Conservation (phyloP, 2,888 invertebrate genomes). For the Watsonalla cultraria region DNA sequence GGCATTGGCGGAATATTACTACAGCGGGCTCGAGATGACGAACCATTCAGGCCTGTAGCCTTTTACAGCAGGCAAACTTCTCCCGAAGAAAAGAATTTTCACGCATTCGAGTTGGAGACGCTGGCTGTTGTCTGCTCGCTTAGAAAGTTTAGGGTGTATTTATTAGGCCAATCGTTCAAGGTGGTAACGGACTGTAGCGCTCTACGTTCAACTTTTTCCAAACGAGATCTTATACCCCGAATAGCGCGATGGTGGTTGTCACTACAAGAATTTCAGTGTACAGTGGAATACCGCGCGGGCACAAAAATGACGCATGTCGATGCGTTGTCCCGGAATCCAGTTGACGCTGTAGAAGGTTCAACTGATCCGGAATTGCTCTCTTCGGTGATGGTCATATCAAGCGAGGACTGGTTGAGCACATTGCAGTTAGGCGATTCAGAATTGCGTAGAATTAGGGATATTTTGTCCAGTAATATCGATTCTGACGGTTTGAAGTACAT, state of each 20-base stretch:
- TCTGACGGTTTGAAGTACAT: not conserved
- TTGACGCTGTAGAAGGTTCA: not conserved
- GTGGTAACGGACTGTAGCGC: slow-evolving; percentile 17
- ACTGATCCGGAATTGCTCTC: not conserved
- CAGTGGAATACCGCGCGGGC: slow-evolving; percentile 15
- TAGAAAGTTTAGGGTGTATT: slow-evolving; percentile 8
- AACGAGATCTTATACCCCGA: slow-evolving; percentile 15
- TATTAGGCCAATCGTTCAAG: slow-evolving; percentile 9
- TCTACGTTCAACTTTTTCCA: slow-evolving; percentile 11
- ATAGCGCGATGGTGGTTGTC: slow-evolving; percentile 20
- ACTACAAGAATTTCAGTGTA: slow-evolving; percentile 15
- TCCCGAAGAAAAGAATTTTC: slow-evolving; percentile 16
- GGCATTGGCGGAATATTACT: not conserved
- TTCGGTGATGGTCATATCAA: not conserved
- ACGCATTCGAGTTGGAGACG: slow-evolving; percentile 6
- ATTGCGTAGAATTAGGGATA: not conserved
- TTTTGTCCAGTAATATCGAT: not conserved
- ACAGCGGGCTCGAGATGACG: not conserved
- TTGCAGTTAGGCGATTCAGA: slow-evolving; percentile 1
- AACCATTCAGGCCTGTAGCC: not conserved
- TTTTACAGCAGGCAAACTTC: slow-evolving; percentile 20
- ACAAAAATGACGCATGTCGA: slow-evolving; percentile 15
- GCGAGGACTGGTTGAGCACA: not conserved
- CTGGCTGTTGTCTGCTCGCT: slow-evolving; percentile 14
- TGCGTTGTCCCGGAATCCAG: slow-evolving; percentile 7